Evolutionary conservation across 2,888 invertebrate species (phyloP), one percentile per base, ranked within the genome.

Genomic region (Drosophila dives): DNA sequence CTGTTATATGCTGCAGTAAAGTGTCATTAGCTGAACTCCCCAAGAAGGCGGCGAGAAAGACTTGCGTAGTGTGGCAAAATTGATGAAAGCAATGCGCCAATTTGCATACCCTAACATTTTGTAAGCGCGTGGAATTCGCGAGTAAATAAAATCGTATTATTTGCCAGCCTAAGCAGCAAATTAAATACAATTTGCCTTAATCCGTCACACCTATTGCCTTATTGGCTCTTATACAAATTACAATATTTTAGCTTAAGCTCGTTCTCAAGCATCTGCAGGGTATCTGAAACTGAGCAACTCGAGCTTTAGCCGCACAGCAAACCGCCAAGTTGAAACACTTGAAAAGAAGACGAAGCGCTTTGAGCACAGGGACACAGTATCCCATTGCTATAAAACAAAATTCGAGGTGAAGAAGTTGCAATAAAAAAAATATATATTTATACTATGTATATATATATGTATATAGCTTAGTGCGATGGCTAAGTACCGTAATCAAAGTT

Each of bases 401-500:
- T 53, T 54, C 51, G 72, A 75, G 76, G 72, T 72, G 50, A 36
- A 80, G 70, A 80, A 76, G 69, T 80, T 77, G 60, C 45, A 71
- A 71, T 55, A 42, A 67, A 54, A 42, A 49, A 42, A 38, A 33
- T 29, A 29, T 29, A 29, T 29, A 29, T 29, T 0, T 29, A 29
- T 29, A n/a, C n/a, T n/a, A 29, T 29, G 5, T 29, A 29, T 29
- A 29, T 29, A 29, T 29, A 26, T 26, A 26, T 26, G 4, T 26
- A 29, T 68, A 36, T 62, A 48, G 62, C 85, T 86, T 83, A 86
- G 81, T 80, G 72, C 75, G 73, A 65, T 81, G 84, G 86, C 81
- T 88, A 88, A 86, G 85, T 86, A 86, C 89, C 85, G 85, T 86
- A 86, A 86, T 86, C 85, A 86, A 88, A 86, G 89, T 86, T 86